Evolutionary conservation across 2,888 invertebrate genomes (phyloP).

Genomic region (Cactoblastis cactorum): DNA sequence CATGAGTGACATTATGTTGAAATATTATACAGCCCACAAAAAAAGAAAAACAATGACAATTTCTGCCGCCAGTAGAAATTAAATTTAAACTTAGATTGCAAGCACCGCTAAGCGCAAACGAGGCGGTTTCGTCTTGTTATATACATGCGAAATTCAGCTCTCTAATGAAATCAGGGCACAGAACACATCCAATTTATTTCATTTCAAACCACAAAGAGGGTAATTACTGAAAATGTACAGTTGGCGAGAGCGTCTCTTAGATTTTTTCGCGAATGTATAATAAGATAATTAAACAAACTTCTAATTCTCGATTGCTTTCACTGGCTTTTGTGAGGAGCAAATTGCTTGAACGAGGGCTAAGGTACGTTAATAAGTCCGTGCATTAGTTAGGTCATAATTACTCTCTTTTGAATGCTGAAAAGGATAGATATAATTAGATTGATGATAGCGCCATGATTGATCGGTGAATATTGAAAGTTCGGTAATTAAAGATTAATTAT

Average conservation of each 20-base stretch:
- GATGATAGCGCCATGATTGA: not conserved
- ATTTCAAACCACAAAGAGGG: constrained; percentile 21
- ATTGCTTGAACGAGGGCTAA: constrained; percentile 16
- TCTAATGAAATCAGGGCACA: constrained; percentile 20
- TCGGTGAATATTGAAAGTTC: not conserved
- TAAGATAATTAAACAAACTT: constrained; percentile 43
- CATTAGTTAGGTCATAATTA: constrained; percentile 18
- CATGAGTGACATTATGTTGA: too few relatives aligned
- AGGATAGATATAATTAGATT: not conserved
- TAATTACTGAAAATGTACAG: constrained; percentile 26
- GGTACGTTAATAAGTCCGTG: constrained; percentile 21
- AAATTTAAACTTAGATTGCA: not conserved
- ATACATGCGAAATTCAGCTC: constrained; percentile 18
- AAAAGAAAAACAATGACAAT: not conserved
- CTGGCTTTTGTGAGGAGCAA: constrained; percentile 24
- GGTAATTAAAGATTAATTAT: not conserved
- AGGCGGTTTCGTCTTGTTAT: constrained; percentile 9
- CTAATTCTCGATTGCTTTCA: constrained; percentile 38
- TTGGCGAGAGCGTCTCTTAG: constrained; percentile 31
- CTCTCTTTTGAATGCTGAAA: constrained; percentile 12
- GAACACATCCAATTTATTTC: constrained; percentile 22
- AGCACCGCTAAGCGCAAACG: not conserved
- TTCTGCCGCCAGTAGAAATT: not conserved
- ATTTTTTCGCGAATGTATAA: constrained; percentile 32
- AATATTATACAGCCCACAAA: too few relatives aligned